Base-by-base conservation (phyloP, 2,113 vertebrate species). In the Pluvianellus socialis region DNA sequence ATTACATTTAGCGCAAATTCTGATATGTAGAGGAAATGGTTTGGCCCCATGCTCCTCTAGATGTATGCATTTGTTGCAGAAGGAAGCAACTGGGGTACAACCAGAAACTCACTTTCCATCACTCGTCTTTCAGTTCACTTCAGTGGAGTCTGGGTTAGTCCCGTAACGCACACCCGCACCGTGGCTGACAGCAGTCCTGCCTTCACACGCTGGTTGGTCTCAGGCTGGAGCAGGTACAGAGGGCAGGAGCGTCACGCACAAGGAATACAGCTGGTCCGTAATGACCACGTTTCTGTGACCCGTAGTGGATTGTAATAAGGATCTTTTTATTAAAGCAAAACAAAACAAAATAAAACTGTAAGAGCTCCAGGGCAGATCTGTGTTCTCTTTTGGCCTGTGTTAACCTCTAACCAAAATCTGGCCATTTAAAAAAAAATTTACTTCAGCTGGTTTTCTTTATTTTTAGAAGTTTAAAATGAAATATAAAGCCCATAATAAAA, bases 391-490 rank as follows among this genome's bases (percentile, higher is more conserved):
- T 82, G 91, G 89, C 91, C 89, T 62, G 21, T 76, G 45, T 70
- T 92, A 96, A 95, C 91, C 86, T 95, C 80, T 95, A 90, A 65
- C 77, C 89, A 95, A 87, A 97, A 92, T 91, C 80, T 95, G 62
- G 7, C 88, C 86, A 85, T 91, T 79, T 9, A 4, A 85, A 84
- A 93, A 49, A 75, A 89, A 86, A 52, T 0, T 11, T 55, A 33
- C 83, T 91, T 96, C 92, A 97, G 84, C 92, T 95, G 91, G 67
- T 88, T 94, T 96, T 80, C 92, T 96, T 97, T 95, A 94, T 79
- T 92, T 95, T 92, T 90, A 77, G 84, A 88, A 92, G 87, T 95
- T 95, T 86, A 95, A 97, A 97, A 97, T 96, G 22, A 94, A 97
- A 85, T 79, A 61, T 92, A 96, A 97, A 91, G 94, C 92, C 86